Conservation (phyloP, 2,888 invertebrate genomes). For the Serripes groenlandicus region DNA sequence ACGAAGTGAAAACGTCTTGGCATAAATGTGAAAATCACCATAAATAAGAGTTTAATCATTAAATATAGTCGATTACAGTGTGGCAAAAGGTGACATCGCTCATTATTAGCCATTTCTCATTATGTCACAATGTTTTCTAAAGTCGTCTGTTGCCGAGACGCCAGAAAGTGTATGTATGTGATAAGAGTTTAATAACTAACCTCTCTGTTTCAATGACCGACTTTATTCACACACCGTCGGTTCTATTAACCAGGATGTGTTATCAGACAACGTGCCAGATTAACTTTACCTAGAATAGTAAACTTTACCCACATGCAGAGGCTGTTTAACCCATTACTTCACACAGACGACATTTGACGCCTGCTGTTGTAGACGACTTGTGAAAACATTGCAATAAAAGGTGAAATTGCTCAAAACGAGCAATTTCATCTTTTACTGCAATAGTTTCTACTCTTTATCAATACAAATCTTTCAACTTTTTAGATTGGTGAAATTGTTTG, state of each 20-base stretch:
- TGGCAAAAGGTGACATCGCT: not conserved
- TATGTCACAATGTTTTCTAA: not conserved
- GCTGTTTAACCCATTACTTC: not conserved
- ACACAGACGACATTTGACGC: not conserved
- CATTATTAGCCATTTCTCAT: not conserved
- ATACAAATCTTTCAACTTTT: too few species aligned
- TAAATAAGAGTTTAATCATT: too few species aligned
- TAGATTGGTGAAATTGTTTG: too few species aligned
- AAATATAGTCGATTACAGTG: not conserved
- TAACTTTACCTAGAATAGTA: too few species aligned
- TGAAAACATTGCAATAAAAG: conserved; percentile 5
- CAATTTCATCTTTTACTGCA: not conserved
- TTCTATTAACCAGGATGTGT: too few species aligned
- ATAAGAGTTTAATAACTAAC: too few species aligned
- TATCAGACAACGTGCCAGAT: too few species aligned
- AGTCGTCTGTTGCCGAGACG: not conserved
- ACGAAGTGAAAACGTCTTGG: too few species aligned
- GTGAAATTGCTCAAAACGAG: not conserved
- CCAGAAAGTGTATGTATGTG: too few species aligned
- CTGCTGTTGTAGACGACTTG: not conserved
- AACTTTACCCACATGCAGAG: not conserved
- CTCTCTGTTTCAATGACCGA: too few species aligned
- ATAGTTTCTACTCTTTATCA: not conserved
- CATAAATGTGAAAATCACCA: too few species aligned
- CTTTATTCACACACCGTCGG: too few species aligned